A percentile compares a stretch with the other conserved stretches of the same genome.
phyloP scores from a whole-genome alignment of 2,888 invertebrate genomes.

The Athalia cordata region DNA sequence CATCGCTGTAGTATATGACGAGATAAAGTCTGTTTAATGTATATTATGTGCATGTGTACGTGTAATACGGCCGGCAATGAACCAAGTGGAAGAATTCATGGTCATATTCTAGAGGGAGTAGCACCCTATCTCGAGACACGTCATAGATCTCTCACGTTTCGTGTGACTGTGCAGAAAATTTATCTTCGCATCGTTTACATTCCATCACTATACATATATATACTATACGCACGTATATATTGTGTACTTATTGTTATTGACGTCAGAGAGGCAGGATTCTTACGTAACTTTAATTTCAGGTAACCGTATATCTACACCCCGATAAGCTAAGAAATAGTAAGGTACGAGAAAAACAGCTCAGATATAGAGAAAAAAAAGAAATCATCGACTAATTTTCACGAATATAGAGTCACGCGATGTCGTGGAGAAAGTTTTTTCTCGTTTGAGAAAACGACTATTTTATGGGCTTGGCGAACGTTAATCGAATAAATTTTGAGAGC shows the following conservation, averaged over 20 bases:
- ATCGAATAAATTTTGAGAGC: too few relatives aligned
- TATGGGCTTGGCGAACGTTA: too few relatives aligned
- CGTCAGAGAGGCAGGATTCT: conserved; percentile 31
- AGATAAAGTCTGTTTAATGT: neutral
- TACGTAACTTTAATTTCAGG: too few relatives aligned
- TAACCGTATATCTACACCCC: too few relatives aligned
- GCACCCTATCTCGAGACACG: conserved; percentile 19
- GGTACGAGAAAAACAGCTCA: too few relatives aligned
- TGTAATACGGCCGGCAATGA: neutral
- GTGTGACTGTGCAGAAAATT: neutral
- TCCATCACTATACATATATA: neutral
- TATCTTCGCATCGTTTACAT: neutral
- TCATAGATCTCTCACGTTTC: neutral
- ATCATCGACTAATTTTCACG: too few relatives aligned
- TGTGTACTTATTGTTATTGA: neutral
- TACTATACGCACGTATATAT: neutral
- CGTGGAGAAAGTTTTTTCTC: too few relatives aligned
- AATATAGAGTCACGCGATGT: too few relatives aligned
- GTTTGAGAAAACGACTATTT: too few relatives aligned
- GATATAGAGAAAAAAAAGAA: too few relatives aligned
- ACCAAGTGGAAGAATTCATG: neutral
- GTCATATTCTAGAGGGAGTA: neutral
- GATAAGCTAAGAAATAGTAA: too few relatives aligned
- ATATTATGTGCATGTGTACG: neutral
- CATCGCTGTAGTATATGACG: neutral